Evolutionary conservation across 92 coral and sea anemone species (phyloP).

Genomic region (Meandrina meandrites): DNA sequence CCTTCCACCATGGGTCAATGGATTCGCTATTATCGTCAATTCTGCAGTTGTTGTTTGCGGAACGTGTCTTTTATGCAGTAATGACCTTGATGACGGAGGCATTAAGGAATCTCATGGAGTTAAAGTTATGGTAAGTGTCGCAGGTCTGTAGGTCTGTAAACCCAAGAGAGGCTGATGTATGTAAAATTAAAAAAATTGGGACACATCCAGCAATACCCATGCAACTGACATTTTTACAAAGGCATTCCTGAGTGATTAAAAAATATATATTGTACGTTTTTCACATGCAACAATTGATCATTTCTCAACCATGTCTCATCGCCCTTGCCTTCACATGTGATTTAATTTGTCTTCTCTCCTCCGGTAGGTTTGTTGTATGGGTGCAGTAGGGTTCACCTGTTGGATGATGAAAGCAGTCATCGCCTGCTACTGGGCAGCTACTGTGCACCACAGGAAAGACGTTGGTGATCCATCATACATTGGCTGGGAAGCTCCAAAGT

Average conservation of each 20-base stretch:
- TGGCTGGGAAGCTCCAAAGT: constrained; percentile 46
- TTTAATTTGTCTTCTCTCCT: background rate
- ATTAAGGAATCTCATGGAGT: constrained; percentile 43
- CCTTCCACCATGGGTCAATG: constrained; percentile 42
- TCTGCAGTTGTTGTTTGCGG: constrained; percentile 29
- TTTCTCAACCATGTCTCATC: no score
- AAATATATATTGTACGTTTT: no score
- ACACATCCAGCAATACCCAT: no score
- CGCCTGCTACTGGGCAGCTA: constrained; percentile 25
- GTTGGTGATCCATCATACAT: background rate
- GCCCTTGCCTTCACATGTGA: background rate
- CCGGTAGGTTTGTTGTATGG: constrained; percentile 38
- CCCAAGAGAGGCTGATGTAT: background rate
- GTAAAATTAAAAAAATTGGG: no score
- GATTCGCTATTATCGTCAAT: constrained; percentile 44
- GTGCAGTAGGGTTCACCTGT: constrained; percentile 52
- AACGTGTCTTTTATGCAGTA: constrained; percentile 24
- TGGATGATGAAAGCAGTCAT: constrained; percentile 50
- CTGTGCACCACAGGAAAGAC: background rate
- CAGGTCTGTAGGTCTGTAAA: background rate
- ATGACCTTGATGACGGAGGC: constrained; percentile 27
- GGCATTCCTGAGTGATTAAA: no score
- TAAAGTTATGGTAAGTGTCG: constrained; percentile 46
- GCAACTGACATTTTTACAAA: no score
- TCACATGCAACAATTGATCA: no score